Evolutionary conservation across 2,888 invertebrate genomes (phyloP).

Genomic region (Mythimna pallens): DNA sequence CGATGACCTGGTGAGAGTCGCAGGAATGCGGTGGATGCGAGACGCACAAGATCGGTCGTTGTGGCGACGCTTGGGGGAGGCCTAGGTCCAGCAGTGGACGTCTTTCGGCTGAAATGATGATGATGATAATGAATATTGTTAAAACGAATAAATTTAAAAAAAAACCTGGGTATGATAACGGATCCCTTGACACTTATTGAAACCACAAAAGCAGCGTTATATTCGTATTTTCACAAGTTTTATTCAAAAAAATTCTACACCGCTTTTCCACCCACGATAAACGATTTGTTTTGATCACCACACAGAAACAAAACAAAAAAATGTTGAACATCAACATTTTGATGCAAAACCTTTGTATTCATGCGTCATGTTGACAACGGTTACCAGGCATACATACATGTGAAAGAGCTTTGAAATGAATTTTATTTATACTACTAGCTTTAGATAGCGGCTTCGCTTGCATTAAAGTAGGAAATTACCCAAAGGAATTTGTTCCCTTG

Average conservation of each 20-base stretch:
- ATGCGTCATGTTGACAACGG: constrained; percentile 30
- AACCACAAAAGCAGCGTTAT: neutral
- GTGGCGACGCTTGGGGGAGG: no score
- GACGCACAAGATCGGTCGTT: no score
- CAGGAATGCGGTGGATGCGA: no score
- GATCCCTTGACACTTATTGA: neutral
- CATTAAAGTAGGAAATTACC: no score
- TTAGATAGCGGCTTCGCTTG: no score
- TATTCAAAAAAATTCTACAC: neutral
- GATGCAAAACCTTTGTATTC: constrained; percentile 42
- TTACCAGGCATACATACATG: constrained; percentile 22
- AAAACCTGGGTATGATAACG: neutral
- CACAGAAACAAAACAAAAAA: constrained; percentile 10
- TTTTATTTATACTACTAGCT: constrained; percentile 34
- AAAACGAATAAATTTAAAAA: neutral
- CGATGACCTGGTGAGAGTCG: no score
- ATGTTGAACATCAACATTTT: constrained; percentile 24
- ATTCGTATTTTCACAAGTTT: neutral
- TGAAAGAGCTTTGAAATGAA: constrained; percentile 39
- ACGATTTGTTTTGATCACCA: constrained; percentile 23
- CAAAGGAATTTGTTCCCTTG: no score
- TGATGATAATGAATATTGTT: no score
- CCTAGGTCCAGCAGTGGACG: no score
- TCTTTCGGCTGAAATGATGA: no score
- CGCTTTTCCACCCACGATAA: neutral